Conservation (phyloP, 35 echinoderm and acorn worm genomes). For the Eucidaris tribuloides region DNA sequence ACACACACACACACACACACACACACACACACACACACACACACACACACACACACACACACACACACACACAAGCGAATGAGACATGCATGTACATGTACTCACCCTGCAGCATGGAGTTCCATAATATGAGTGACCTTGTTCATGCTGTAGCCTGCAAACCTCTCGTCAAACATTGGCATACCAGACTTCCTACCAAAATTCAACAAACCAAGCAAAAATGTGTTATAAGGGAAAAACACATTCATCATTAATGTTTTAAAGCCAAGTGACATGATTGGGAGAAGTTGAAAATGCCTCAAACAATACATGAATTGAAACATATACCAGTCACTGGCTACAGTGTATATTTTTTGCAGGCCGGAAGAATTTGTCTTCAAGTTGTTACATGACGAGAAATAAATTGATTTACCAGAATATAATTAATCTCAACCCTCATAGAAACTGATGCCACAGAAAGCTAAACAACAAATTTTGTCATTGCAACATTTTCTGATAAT, state of each 20-base stretch:
- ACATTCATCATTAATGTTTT: background rate
- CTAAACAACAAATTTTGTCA: no score
- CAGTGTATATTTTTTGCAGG: background rate
- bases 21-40: background rate
- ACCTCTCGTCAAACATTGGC: conserved; percentile 64
- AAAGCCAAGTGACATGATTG: background rate
- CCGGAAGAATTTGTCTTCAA: background rate
- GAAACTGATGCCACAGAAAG: no score
- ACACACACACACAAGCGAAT: background rate
- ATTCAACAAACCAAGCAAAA: background rate
- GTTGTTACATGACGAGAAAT: background rate
- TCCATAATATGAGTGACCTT: conserved; percentile 66
- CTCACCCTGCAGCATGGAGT: conserved; percentile 56
- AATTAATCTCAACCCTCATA: background rate
- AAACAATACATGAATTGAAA: no score
- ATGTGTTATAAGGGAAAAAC: background rate
- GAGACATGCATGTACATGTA: background rate
- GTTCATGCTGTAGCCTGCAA: conserved; percentile 71
- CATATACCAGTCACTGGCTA: no score
- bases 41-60: background rate
- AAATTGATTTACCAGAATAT: background rate
- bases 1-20: background rate
- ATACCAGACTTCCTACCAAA: conserved; percentile 45
- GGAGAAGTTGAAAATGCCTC: background rate
- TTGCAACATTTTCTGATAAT: no score